Evolutionary conservation across 2,888 invertebrate genomes (phyloP), one percentile per base, ranked within the genome.

Genomic region (Asteroscopus sphinx): DNA sequence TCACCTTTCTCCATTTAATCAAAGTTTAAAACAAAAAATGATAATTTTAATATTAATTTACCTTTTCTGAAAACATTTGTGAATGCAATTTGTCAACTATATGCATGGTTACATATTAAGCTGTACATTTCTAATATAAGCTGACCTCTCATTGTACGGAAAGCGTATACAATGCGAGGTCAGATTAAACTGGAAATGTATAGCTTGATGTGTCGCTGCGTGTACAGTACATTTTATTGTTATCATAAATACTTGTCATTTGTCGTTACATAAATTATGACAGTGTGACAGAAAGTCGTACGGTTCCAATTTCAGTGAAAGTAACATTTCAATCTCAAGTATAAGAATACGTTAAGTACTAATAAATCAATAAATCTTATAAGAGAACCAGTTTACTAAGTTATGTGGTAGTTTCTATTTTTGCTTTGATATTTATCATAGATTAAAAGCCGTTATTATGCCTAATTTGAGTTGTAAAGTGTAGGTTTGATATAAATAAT

Each of bases 281-380:
- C 28, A 28, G 28, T 45, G 21, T 21, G 21, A 4, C 28, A 45
- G 17, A 62, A 45, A 39, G 16, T n/a, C 16, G 9, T 30, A 30
- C 25, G 41, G 7, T 35, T 13, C 35, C 30, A 56, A 52, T 40
- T 37, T 15, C 47, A 70, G 71, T 58, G 75, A 72, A 72, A 72
- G 71, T 72, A 33, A 70, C 39, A 47, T 52, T 74, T 61, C 47
- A 61, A 70, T 74, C 28, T 33, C 36, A 53, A 45, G 48, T 57
- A 32, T 46, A 35, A n/a, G 48, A 61, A 65, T 61, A 49, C 35
- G 45, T 47, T 45, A n/a, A n/a, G n/a, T n/a, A 30, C 16, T 48
- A 46, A 56, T 74, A 61, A 56, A 61, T 58, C 58, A 53, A 70
- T 74, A 70, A 70, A 74, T 70, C 52, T 74, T 53, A 32, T 37